These are phyloP conservation scores for Syrista parreyssii DNA, from an alignment of 2,888 invertebrate species.

Conservation along the genomic window DNA sequence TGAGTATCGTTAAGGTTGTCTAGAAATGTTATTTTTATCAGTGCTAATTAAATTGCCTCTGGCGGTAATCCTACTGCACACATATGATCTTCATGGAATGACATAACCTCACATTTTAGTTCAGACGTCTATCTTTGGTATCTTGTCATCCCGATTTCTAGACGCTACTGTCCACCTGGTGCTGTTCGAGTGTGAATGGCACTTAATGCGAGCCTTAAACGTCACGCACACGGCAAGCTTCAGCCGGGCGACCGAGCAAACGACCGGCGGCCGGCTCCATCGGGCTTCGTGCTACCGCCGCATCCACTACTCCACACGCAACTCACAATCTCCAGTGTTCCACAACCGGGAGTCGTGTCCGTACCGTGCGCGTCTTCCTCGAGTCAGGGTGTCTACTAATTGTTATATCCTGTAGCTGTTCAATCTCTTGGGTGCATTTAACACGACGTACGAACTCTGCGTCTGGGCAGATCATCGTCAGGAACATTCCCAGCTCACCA, in stretches of 20 bases:
- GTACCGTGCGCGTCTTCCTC: constrained; percentile 9
- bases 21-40: background rate
- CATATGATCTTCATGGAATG: background rate
- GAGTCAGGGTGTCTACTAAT: background rate
- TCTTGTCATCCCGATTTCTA: background rate
- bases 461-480: background rate
- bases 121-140: background rate
- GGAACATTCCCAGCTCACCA: background rate
- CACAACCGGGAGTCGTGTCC: constrained; percentile 22
- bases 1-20: background rate
- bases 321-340: constrained; percentile 24
- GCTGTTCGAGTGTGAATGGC: constrained; percentile 9
- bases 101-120: background rate
- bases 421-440: background rate
- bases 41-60: background rate
- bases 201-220: constrained; percentile 5
- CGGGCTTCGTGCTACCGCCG: constrained; percentile 10
- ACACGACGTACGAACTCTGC: background rate
- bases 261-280: constrained; percentile 7
- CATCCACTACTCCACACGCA: constrained; percentile 18
- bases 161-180: constrained; percentile 10
- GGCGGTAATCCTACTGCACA: background rate
- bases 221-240: constrained; percentile 6
- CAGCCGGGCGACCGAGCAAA: constrained; percentile 7
- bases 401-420: background rate